phyloP scores from a whole-genome alignment of 2,888 invertebrate species.

The Agrotis ipsilon region DNA sequence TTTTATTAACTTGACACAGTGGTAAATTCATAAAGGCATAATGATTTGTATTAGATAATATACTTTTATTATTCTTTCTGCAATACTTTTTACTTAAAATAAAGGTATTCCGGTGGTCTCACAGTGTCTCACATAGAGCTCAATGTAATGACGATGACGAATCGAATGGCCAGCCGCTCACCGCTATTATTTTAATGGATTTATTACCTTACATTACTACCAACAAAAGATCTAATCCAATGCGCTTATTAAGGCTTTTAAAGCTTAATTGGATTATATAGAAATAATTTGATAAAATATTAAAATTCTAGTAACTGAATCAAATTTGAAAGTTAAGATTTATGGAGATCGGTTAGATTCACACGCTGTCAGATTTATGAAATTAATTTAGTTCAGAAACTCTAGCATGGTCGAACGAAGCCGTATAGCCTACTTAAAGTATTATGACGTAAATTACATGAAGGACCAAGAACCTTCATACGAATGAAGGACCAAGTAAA shows the following conservation, averaged over 20 bases:
- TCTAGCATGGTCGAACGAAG: no score
- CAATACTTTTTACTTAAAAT: slow-evolving; percentile 21
- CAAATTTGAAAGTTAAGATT: slow-evolving; percentile 41
- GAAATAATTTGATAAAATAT: slow-evolving; percentile 56
- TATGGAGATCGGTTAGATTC: slow-evolving; percentile 38
- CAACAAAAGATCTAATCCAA: slow-evolving; percentile 80
- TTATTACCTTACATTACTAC: slow-evolving; percentile 80
- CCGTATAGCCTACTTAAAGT: no score
- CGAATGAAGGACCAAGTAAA: no score
- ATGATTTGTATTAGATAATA: background rate
- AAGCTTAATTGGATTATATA: slow-evolving; percentile 61
- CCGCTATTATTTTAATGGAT: slow-evolving; percentile 85
- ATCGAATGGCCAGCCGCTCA: slow-evolving; percentile 78
- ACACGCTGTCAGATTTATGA: slow-evolving; percentile 42
- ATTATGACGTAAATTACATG: no score
- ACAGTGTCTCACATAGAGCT: slow-evolving; percentile 72
- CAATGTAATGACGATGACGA: slow-evolving; percentile 85
- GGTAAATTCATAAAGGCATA: background rate
- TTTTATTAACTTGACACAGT: no score
- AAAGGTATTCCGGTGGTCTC: slow-evolving; percentile 78
- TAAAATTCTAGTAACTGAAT: slow-evolving; percentile 56
- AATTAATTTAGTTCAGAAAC: slow-evolving; percentile 13
- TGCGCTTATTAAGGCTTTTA: slow-evolving; percentile 74
- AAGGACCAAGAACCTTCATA: no score
- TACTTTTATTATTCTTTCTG: background rate